A percentile compares a stretch with the other conserved stretches of the same genome.
phyloP scores from a whole-genome alignment of 2,113 vertebrate species.

The Romanogobio albipinnatus region DNA sequence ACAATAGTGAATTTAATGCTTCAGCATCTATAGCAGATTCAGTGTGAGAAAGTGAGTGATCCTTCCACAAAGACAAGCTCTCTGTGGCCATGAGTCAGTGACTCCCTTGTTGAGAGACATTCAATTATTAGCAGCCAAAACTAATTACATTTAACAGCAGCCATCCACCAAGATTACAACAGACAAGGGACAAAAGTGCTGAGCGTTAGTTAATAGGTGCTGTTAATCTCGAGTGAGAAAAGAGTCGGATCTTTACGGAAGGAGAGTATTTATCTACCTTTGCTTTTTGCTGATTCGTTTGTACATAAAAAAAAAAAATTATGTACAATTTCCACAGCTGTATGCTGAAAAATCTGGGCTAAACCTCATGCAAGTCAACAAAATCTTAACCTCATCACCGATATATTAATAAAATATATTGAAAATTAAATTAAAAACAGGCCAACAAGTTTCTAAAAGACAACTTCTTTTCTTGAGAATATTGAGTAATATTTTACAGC shows the following conservation, averaged over 20 bases:
- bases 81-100: neutral
- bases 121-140: constrained; percentile 37
- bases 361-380: too few relatives aligned
- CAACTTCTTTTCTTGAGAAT: too few relatives aligned
- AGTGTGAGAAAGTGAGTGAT: neutral
- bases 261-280: neutral
- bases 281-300: neutral
- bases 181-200: constrained; percentile 22
- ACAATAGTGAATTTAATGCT: neutral
- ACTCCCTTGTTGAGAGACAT: constrained; percentile 23
- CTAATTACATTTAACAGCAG: constrained; percentile 33
- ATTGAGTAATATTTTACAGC: too few relatives aligned
- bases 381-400: too few relatives aligned
- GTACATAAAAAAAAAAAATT: too few relatives aligned
- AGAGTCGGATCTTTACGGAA: neutral
- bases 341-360: too few relatives aligned
- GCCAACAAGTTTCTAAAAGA: too few relatives aligned
- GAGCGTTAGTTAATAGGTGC: constrained; percentile 33
- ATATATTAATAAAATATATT: too few relatives aligned
- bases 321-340: too few relatives aligned
- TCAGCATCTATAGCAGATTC: neutral
- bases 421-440: too few relatives aligned
- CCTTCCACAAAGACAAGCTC: neutral
- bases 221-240: constrained; percentile 14
- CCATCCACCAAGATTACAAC: constrained; percentile 32